These are phyloP conservation scores for Tachina fera DNA, from an alignment of 2,888 invertebrate species.

Conservation along the genomic window DNA sequence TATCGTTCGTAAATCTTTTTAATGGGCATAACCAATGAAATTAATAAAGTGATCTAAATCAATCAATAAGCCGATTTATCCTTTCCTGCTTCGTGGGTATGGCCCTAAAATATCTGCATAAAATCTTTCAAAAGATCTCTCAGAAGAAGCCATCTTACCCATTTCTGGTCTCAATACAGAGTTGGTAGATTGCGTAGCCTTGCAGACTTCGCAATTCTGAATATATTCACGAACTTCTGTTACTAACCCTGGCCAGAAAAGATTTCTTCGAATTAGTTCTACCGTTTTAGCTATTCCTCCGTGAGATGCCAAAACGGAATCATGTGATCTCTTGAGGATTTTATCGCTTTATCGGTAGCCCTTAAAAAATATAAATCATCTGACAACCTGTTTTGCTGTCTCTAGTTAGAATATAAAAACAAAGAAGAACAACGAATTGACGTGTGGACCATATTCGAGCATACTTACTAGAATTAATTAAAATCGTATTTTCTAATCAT, in stretches of 20 bases:
- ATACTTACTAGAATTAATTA: no score
- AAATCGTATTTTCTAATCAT: no score
- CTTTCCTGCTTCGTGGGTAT: slow-evolving; percentile 6
- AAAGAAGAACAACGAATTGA: no score
- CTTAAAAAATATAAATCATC: no score
- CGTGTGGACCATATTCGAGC: no score
- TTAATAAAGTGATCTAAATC: not conserved
- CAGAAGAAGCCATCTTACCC: not conserved
- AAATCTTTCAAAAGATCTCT: not conserved
- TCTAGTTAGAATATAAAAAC: no score
- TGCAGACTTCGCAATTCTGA: not conserved
- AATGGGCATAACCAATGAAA: slow-evolving; percentile 15
- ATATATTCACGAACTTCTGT: not conserved
- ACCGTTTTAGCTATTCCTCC: slow-evolving; percentile 21
- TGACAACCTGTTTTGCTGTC: no score
- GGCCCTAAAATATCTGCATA: slow-evolving; percentile 18
- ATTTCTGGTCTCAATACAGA: not conserved
- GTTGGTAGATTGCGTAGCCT: not conserved
- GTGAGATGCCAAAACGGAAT: slow-evolving; percentile 9
- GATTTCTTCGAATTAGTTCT: not conserved
- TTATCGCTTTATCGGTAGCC: no score
- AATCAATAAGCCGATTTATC: slow-evolving; percentile 1
- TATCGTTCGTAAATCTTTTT: not conserved
- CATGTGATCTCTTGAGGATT: not conserved
- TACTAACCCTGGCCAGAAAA: not conserved